Evolutionary conservation across 1,140 invertebrate species (phyloP), one percentile per base, ranked within the genome.

Genomic region (Phenacoccus solenopsis): DNA sequence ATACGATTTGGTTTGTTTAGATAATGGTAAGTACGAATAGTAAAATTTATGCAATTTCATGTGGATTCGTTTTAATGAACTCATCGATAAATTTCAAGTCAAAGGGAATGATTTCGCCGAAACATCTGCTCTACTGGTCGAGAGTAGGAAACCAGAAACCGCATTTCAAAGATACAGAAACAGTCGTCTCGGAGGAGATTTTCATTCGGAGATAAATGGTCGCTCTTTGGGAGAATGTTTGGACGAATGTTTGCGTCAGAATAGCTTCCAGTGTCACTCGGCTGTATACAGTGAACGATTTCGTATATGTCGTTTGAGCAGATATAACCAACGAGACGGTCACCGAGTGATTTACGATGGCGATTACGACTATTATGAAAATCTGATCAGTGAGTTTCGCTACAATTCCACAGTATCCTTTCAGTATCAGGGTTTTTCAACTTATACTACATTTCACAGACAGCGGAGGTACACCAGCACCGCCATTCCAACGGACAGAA

Each of bases 361-460:
- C 0, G 90, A 93, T 78, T 93, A 90, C 78, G 91, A 94, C 80
- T 94, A 93, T 77, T 95, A 93, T 76, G 91, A 94, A 70, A 76
- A 76, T 67, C 57, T 75, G 13, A 75, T 75, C 74, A 75, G 74
- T 76, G 73, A 70, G 73, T 69, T 69, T 68, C 24, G n/a, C 27
- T 28, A 1, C 27, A n/a, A n/a, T n/a, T n/a, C n/a, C n/a, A n/a
- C n/a, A 9, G n/a, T 38, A 9, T 10, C 9, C 35, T 38, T 9
- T 10, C 35, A n/a, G 24, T 59, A n/a, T 59, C 5, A 59, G n/a
- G n/a, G 16, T 32, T 59, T n/a, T n/a, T n/a, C n/a, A n/a, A n/a
- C n/a, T n/a, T n/a, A n/a, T n/a, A n/a, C n/a, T n/a, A n/a, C n/a
- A n/a, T 49, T 49, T 49, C 20, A 16, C 16, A 49, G 38, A 49